These are phyloP conservation scores for Brachionus plicatilis DNA, from an alignment of 1,140 invertebrate genomes.

Conservation along the genomic window DNA sequence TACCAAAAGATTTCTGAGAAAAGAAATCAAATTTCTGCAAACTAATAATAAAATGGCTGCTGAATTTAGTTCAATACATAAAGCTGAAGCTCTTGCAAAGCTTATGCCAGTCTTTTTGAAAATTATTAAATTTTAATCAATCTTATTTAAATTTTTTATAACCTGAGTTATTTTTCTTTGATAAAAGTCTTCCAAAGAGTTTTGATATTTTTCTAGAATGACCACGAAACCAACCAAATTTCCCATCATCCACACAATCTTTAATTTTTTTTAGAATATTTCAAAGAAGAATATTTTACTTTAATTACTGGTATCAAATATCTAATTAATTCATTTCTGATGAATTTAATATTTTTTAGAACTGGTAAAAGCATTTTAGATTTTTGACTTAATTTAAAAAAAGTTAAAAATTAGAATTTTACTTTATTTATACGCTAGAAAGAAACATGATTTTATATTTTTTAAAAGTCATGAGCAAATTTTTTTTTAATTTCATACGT, in stretches of 20 bases:
- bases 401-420: not conserved
- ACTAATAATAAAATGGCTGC: conserved; percentile 52
- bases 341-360: not conserved
- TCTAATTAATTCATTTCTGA: not conserved
- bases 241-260: not conserved
- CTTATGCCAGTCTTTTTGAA: not conserved
- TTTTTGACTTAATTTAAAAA: not conserved
- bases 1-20: conserved; percentile 42
- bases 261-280: not conserved
- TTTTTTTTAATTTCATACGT: too few species aligned
- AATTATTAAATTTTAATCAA: not conserved
- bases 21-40: conserved; percentile 52
- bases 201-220: not conserved
- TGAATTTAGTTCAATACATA: conserved; percentile 52
- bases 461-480: too few species aligned
- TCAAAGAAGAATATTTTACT: too few species aligned
- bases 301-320: not conserved
- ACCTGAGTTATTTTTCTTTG: not conserved
- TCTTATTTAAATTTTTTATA: not conserved
- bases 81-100: conserved; percentile 50
- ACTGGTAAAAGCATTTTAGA: not conserved
- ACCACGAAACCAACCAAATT: not conserved
- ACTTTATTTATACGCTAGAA: too few species aligned
- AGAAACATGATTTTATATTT: too few species aligned
- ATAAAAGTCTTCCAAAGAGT: not conserved